Percentiles rank a stretch among this genome's conserved stretches.
phyloP scores from a whole-genome alignment of 2,113 vertebrate genomes.

The Butastur rufipennis region DNA sequence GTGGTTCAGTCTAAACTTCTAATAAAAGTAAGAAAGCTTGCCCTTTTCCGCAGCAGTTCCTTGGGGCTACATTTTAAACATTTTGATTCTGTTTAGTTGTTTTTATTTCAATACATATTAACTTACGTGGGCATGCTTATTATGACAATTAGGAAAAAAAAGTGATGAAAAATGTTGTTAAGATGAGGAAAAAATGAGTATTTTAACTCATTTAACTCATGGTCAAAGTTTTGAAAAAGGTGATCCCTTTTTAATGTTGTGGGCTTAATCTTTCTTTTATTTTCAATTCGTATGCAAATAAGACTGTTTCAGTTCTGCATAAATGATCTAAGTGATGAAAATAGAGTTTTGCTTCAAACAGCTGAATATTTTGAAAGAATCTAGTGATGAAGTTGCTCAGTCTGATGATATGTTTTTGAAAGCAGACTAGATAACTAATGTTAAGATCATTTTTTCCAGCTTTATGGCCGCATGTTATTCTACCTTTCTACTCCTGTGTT shows the following conservation, averaged over 20 bases:
- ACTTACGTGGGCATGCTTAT: background rate
- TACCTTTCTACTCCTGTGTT: background rate
- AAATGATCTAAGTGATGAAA: conserved; percentile 62
- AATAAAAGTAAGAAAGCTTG: conserved; percentile 6
- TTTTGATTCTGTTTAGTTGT: conserved; percentile 3
- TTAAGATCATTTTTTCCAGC: conserved; percentile 6
- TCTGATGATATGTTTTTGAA: background rate
- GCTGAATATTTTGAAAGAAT: conserved; percentile 56
- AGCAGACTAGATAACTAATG: background rate
- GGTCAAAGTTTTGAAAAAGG: background rate
- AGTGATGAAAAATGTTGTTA: background rate
- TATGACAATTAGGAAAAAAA: background rate
- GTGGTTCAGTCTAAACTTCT: conserved; percentile 4
- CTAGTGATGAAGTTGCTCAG: background rate
- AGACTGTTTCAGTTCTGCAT: conserved; percentile 53
- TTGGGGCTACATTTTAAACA: conserved; percentile 1
- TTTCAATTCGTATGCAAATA: conserved; percentile 52
- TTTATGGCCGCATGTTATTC: background rate
- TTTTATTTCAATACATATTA: conserved; percentile 18
- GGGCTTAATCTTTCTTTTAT: background rate
- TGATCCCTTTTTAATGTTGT: background rate
- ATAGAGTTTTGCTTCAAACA: conserved; percentile 60
- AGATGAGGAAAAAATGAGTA: background rate
- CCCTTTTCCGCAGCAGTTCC: background rate
- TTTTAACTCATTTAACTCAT: background rate